phyloP scores from a whole-genome alignment of 1,140 invertebrate genomes.

The Drosophila ambigua region DNA sequence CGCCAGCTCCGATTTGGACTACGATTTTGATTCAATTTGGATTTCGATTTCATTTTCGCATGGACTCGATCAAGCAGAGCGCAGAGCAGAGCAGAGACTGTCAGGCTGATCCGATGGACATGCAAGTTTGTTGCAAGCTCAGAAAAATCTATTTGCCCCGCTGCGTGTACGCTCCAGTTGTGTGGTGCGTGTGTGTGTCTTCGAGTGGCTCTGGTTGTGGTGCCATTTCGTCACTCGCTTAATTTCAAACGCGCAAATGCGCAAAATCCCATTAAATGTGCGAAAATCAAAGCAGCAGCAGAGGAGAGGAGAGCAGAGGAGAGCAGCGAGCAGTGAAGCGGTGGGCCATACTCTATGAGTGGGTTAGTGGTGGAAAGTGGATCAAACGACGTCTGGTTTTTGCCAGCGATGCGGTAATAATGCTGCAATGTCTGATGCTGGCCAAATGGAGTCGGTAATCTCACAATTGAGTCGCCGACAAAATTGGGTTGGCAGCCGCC shows the following conservation, averaged over 20 bases:
- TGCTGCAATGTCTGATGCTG: slow-evolving; percentile 63
- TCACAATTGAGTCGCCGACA: slow-evolving; percentile 60
- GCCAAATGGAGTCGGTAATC: slow-evolving; percentile 64
- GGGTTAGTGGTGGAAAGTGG: slow-evolving; percentile 52
- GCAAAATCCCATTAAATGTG: slow-evolving; percentile 80
- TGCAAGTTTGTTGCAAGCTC: slow-evolving; percentile 61
- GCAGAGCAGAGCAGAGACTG: too few species aligned
- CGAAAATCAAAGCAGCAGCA: slow-evolving; percentile 48
- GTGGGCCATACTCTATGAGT: too few species aligned
- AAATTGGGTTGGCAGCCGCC: slow-evolving; percentile 65
- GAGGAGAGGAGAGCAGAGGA: slow-evolving; percentile 7
- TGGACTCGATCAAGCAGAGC: slow-evolving; percentile 72
- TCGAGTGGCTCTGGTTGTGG: slow-evolving; percentile 16
- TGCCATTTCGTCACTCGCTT: slow-evolving; percentile 76
- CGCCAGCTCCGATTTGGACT: neutral
- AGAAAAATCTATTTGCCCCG: slow-evolving; percentile 36
- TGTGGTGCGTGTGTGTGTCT: slow-evolving; percentile 1
- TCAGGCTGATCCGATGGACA: slow-evolving; percentile 12
- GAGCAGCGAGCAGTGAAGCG: neutral
- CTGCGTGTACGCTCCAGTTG: slow-evolving; percentile 58
- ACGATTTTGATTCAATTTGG: slow-evolving; percentile 40
- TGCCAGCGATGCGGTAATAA: slow-evolving; percentile 73
- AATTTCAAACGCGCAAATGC: slow-evolving; percentile 78
- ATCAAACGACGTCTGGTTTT: slow-evolving; percentile 62
- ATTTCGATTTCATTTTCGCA: slow-evolving; percentile 53